A percentile compares a stretch with the other conserved stretches of the same genome.
These are phyloP conservation scores for Eucera pruinosa DNA, from an alignment of 2,888 invertebrate genomes.

Conservation along the genomic window DNA sequence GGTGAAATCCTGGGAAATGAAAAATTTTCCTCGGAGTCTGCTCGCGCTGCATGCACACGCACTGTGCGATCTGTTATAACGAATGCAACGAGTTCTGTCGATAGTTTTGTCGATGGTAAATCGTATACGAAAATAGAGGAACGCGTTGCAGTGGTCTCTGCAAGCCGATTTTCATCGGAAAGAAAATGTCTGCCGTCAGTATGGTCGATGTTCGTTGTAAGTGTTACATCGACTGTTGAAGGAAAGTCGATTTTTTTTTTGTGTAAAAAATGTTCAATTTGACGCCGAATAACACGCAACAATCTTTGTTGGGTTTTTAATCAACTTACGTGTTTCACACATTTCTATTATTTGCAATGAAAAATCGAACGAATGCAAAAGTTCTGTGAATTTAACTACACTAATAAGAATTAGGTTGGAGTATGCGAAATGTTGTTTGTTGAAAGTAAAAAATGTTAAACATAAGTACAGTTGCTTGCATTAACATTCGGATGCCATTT, in stretches of 20 bases:
- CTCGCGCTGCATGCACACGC: not conserved
- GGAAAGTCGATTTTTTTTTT: slow-evolving; percentile 9
- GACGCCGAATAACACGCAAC: too few relatives aligned
- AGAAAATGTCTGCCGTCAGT: not conserved
- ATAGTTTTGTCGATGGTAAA: slow-evolving; percentile 32
- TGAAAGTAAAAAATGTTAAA: too few relatives aligned
- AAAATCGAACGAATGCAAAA: too few relatives aligned
- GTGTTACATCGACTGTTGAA: not conserved
- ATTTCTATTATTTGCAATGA: too few relatives aligned
- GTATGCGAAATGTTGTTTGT: too few relatives aligned
- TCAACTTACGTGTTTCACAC: too few relatives aligned
- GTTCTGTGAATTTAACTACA: too few relatives aligned
- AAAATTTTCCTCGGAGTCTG: slow-evolving; percentile 19
- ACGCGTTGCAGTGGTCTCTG: not conserved
- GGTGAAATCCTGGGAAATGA: slow-evolving; percentile 38
- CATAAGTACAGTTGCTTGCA: too few relatives aligned
- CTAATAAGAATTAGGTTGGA: too few relatives aligned
- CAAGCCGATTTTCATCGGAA: slow-evolving; percentile 5
- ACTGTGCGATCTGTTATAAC: slow-evolving; percentile 13
- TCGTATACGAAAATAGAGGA: slow-evolving; percentile 2
- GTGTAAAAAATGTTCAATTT: not conserved
- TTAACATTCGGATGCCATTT: too few relatives aligned
- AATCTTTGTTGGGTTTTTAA: not conserved
- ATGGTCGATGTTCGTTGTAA: not conserved
- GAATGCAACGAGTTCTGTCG: slow-evolving; percentile 5